phyloP scores from a whole-genome alignment of 2,113 vertebrate genomes.

The Todiramphus saurophagus region DNA sequence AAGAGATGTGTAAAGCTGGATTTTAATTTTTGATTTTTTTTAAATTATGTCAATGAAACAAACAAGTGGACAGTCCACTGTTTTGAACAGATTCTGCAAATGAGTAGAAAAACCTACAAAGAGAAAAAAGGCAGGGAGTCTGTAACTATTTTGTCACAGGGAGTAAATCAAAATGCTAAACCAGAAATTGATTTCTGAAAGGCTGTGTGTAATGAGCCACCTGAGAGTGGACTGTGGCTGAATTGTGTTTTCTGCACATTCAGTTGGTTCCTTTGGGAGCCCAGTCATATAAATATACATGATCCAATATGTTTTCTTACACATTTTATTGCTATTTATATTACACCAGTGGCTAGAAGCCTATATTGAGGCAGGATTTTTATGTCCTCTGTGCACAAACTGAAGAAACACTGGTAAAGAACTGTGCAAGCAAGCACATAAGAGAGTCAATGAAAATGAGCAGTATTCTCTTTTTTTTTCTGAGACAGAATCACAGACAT shows the following conservation, averaged over 20 bases:
- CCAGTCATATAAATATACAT: neutral
- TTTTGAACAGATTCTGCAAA: neutral
- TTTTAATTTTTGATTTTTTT: too few species aligned
- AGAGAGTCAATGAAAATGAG: neutral
- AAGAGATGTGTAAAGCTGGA: neutral
- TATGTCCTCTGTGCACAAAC: neutral
- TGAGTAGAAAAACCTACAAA: neutral
- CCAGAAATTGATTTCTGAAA: conserved; percentile 5
- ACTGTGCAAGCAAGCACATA: neutral
- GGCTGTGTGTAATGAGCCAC: neutral
- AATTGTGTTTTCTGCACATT: neutral
- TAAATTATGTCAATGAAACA: neutral
- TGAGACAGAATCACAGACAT: neutral
- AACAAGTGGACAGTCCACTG: neutral
- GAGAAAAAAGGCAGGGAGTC: neutral
- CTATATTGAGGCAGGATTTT: neutral
- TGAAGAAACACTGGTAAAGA: neutral
- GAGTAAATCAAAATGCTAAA: conserved; percentile 14
- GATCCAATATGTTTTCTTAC: neutral
- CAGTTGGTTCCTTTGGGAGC: neutral
- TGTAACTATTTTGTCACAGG: neutral
- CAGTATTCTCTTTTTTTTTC: neutral
- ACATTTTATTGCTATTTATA: neutral
- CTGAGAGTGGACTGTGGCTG: neutral
- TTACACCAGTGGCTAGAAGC: neutral